A percentile compares a stretch with the other conserved stretches of the same genome.
Conservation (phyloP, 2,797 vertebrate genomes). For the Eleutherodactylus coqui region DNA sequence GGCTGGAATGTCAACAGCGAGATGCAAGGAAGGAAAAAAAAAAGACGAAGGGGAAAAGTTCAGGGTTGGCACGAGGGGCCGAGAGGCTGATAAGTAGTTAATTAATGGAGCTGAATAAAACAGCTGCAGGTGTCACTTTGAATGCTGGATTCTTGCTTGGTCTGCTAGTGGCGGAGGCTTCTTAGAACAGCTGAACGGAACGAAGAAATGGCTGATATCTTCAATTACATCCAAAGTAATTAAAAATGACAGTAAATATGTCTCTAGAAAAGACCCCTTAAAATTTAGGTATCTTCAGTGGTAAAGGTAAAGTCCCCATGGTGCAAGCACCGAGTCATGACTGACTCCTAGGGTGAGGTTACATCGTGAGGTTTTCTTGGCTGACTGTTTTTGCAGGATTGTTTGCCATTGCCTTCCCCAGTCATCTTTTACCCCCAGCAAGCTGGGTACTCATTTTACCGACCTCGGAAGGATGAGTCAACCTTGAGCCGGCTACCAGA, state of each 20-base stretch:
- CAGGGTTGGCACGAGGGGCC: constrained; percentile 65
- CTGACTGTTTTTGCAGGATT: no score
- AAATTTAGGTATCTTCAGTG: background rate
- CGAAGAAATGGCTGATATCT: background rate
- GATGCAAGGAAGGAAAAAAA: constrained; percentile 58
- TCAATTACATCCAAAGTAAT: constrained; percentile 1
- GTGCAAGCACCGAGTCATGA: no score
- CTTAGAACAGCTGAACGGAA: background rate
- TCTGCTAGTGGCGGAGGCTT: background rate
- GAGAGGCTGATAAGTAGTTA: constrained; percentile 31
- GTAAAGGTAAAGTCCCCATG: no score
- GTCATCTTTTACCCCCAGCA: no score
- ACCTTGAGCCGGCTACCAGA: no score
- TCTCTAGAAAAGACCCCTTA: background rate
- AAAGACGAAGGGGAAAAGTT: constrained; percentile 69
- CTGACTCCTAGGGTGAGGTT: no score
- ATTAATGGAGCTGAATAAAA: constrained; percentile 6
- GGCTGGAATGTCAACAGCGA: constrained; percentile 72
- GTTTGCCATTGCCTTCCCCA: no score
- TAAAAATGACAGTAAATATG: background rate
- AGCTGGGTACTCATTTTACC: no score
- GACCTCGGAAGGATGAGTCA: no score
- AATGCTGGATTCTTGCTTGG: background rate
- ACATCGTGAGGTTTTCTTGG: no score
- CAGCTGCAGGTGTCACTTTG: constrained; percentile 20